Evolutionary conservation across 1,140 invertebrate genomes (phyloP), one percentile per base, ranked within the genome.

Genomic region (Pseudomyrmex flavicornis): DNA sequence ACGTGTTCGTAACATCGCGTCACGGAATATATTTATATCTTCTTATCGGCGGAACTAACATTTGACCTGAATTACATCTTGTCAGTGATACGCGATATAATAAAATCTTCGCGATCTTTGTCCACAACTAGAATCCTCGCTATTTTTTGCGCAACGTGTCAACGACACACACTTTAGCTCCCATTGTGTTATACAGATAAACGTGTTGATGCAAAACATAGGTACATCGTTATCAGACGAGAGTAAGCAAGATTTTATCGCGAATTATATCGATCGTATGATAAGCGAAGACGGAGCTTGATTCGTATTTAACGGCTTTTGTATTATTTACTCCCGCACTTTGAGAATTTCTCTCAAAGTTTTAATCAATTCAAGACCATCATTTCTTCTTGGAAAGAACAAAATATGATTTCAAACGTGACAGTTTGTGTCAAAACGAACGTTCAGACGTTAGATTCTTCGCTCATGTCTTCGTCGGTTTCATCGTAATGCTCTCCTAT

Each of bases 21-120:
- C 46, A 26, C 48, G 52, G 17, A 80, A 66, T 82, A 66, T 82
- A 35, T 82, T 66, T 26, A 5, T 66, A 54, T 52, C 59, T 20
- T 20, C 20, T 82, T 82, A 82, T 85, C 83, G 22, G 35, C 5
- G 5, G 35, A 35, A 35, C 35, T 35, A 35, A 35, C 35, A 35
- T 35, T 35, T 35, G 35, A 35, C 7, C 5, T 22, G 52, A 35
- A 59, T 22, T 56, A 58, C 44, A 62, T 73, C 48, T 58, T 48
- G 72, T 66, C 66, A 26, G 5, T 65, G 15, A 8, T 65, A 72
- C 48, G 52, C 62, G 52, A 66, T 44, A 73, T 73, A 54, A 73
- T 73, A 54, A 44, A 46, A 50, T 66, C 48, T 44, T 7, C 12
- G 35, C 35, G 35, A 12, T 63, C 35, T 52, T 46, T 63, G 20